These are phyloP conservation scores for Drosophila neonasuta DNA, from an alignment of 2,888 invertebrate genomes.

Conservation along the genomic window DNA sequence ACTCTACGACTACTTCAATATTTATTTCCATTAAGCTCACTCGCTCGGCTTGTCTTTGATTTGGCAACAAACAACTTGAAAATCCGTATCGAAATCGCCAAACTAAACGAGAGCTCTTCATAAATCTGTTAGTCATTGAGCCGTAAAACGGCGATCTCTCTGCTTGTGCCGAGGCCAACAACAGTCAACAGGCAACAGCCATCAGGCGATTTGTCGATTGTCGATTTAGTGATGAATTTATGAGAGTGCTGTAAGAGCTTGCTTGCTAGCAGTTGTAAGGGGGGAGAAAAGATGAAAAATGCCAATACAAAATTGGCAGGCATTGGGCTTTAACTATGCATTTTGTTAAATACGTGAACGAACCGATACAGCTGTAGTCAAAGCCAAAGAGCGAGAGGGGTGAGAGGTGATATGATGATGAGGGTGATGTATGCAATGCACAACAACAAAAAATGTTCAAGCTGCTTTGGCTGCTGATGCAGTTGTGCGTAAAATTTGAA, in stretches of 20 bases:
- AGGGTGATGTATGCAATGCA: slow-evolving; percentile 45
- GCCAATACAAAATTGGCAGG: slow-evolving; percentile 49
- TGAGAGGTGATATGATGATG: neutral
- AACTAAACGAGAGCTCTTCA: slow-evolving; percentile 42
- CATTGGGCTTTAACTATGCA: slow-evolving; percentile 63
- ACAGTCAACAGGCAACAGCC: neutral
- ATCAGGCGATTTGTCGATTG: slow-evolving; percentile 46
- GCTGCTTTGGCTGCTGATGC: slow-evolving; percentile 50
- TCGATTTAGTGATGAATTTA: slow-evolving; percentile 64
- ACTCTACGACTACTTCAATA: neutral
- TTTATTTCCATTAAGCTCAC: neutral
- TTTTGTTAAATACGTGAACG: slow-evolving; percentile 53
- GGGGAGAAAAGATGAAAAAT: slow-evolving; percentile 34
- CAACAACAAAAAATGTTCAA: slow-evolving; percentile 28
- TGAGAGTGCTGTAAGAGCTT: slow-evolving; percentile 42
- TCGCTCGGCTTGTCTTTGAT: neutral
- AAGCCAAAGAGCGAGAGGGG: neutral
- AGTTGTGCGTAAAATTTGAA: slow-evolving; percentile 73
- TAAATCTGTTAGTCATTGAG: slow-evolving; percentile 65
- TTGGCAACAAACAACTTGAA: slow-evolving; percentile 3
- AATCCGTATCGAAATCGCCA: slow-evolving; percentile 31
- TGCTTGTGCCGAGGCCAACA: slow-evolving; percentile 26
- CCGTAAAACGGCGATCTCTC: slow-evolving; percentile 57
- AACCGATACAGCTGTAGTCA: slow-evolving; percentile 20
- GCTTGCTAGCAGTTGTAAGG: neutral